Evolutionary conservation across 2,797 vertebrate genomes (phyloP), one percentile per base, ranked within the genome.

Genomic region (Falco cherrug): DNA sequence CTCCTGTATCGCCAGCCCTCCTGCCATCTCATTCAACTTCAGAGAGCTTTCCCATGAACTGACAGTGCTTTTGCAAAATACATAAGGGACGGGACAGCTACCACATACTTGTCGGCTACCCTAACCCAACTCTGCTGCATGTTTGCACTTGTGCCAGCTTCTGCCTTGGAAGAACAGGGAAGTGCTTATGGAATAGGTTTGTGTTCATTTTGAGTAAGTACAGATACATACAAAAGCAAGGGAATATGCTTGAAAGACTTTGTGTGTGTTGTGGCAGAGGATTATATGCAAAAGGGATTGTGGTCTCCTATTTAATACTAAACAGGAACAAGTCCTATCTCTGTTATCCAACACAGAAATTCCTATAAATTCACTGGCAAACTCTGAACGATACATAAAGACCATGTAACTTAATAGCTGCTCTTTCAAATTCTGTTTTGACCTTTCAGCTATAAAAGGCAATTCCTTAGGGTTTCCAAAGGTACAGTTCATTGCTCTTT

Each of bases 361-460:
- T 89, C 53, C 86, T 94, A 48, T 79, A 94, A 96, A 96, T 94
- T 97, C 87, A 84, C 60, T 78, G 89, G n/a, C 53, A 94, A 91
- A 87, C 83, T 82, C 37, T 89, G 95, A 94, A 89, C 74, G 31
- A 89, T 90, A 73, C 86, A 73, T 93, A 89, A 95, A 70, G 85
- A 92, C 65, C n/a, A 29, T 91, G 89, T 93, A 96, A 95, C 95
- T 92, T 96, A 96, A 95, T 97, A 97, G 92, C 82, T 94, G 53
- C 21, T 97, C 90, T 92, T 96, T 92, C 88, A 95, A 96, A 90
- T 96, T 93, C 83, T 78, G 75, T 89, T 95, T 87, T 95, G 95
- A 94, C 94, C 94, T 97, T 92, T 97, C 65, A 67, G 90, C 86
- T 96, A 74, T 94, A 97, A 97, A 97, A 97, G 92, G 77, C 89